These are phyloP conservation scores for Schrankia costaestrigalis DNA, from an alignment of 2,888 invertebrate genomes.

Conservation along the genomic window DNA sequence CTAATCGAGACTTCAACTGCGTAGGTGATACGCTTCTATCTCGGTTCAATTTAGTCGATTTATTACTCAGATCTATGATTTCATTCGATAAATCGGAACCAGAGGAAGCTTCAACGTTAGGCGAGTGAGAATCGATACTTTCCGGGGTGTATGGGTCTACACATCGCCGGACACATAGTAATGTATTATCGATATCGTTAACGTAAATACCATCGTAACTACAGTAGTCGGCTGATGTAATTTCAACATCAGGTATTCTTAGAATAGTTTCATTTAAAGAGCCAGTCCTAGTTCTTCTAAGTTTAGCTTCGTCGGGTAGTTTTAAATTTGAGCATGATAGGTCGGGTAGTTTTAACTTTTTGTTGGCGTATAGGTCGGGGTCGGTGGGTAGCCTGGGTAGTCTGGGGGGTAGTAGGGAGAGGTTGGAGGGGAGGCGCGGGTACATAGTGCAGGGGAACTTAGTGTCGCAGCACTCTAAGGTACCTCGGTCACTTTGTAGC, in stretches of 20 bases:
- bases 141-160: conserved; percentile 92
- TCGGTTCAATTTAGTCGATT: conserved; percentile 43
- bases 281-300: conserved; percentile 52
- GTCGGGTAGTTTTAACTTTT: conserved; percentile 27
- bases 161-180: conserved; percentile 59
- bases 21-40: conserved; percentile 82
- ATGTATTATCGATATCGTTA: conserved; percentile 77
- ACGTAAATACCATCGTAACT: conserved; percentile 69
- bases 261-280: conserved; percentile 60
- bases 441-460: conserved; percentile 61
- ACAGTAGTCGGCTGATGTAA: conserved; percentile 72
- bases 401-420: conserved; percentile 27
- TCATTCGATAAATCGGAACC: conserved; percentile 50
- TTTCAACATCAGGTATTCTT: conserved; percentile 70
- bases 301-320: conserved; percentile 35
- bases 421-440: conserved; percentile 35
- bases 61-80: conserved; percentile 43
- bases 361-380: conserved; percentile 49
- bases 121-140: conserved; percentile 88
- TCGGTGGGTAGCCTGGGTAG: conserved; percentile 45
- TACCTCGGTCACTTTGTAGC: conserved; percentile 89
- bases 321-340: conserved; percentile 31
- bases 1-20: conserved; percentile 82
- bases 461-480: conserved; percentile 82
- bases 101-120: conserved; percentile 72